These are phyloP conservation scores for Dioctria rufipes DNA, from an alignment of 2,888 invertebrate species.

Conservation along the genomic window DNA sequence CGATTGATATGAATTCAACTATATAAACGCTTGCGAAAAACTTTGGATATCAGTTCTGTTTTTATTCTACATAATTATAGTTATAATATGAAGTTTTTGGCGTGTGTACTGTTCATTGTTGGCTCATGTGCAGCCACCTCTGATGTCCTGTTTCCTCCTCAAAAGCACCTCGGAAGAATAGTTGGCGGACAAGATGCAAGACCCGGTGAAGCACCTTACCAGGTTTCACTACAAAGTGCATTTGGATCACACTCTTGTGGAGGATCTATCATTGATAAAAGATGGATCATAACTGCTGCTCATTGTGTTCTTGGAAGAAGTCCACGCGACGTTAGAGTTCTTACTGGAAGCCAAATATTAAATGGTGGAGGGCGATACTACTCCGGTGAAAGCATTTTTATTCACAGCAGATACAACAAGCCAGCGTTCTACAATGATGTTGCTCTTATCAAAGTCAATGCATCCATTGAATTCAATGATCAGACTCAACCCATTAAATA, in stretches of 20 bases:
- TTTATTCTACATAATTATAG: no score
- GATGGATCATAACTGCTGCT: conserved; percentile 67
- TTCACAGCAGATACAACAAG: conserved; percentile 61
- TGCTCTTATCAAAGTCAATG: conserved; percentile 76
- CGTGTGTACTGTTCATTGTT: background rate
- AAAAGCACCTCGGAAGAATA: background rate
- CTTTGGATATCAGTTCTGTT: no score
- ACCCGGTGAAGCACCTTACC: conserved; percentile 63
- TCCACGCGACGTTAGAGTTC: conserved; percentile 63
- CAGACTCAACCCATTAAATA: conserved; percentile 75
- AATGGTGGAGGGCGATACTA: conserved; percentile 63
- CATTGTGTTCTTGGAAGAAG: conserved; percentile 67
- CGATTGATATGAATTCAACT: no score
- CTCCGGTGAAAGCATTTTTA: conserved; percentile 62
- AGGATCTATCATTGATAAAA: conserved; percentile 66
- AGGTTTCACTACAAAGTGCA: conserved; percentile 67
- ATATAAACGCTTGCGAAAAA: no score
- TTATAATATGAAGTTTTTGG: no score
- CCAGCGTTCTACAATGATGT: conserved; percentile 76
- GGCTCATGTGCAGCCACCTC: background rate
- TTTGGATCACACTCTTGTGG: conserved; percentile 68
- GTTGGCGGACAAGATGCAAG: conserved; percentile 6
- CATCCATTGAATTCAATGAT: conserved; percentile 73
- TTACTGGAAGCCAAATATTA: conserved; percentile 67
- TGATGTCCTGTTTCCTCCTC: background rate